phyloP scores from a whole-genome alignment of 2,888 invertebrate species.

The Dendrolimus pini region DNA sequence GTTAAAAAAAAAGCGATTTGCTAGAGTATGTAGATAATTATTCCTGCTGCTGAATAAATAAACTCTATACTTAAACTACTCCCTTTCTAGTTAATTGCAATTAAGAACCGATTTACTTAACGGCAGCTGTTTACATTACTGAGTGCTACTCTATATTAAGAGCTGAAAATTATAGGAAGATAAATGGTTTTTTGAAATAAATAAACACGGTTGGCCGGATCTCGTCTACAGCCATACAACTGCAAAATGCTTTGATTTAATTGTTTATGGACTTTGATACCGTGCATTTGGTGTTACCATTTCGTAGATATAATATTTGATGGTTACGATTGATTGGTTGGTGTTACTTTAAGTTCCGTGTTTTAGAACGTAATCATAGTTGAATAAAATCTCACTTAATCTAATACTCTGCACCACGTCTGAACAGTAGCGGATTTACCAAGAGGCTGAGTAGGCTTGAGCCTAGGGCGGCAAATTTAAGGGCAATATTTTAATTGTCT shows the following conservation, averaged over 20 bases:
- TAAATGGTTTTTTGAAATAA: constrained; percentile 56
- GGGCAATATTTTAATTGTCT: too few relatives aligned
- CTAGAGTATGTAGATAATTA: too few relatives aligned
- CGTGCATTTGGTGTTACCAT: constrained; percentile 26
- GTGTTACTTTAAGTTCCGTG: too few relatives aligned
- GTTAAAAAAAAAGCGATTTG: too few relatives aligned
- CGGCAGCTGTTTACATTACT: background rate
- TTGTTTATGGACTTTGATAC: constrained; percentile 38
- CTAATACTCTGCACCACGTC: too few relatives aligned
- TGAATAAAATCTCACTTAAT: too few relatives aligned
- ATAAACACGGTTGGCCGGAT: constrained; percentile 44
- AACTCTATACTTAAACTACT: background rate
- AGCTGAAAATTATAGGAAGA: constrained; percentile 31
- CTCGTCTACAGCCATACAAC: constrained; percentile 28
- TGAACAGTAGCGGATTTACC: too few relatives aligned
- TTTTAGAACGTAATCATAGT: too few relatives aligned
- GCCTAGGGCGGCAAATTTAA: too few relatives aligned
- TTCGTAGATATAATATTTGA: background rate
- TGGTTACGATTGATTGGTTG: background rate
- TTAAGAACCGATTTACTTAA: constrained; percentile 1
- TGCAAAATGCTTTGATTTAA: constrained; percentile 31
- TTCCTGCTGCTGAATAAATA: background rate
- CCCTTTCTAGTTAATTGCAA: constrained; percentile 8
- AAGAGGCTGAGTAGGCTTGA: too few relatives aligned
- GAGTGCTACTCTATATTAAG: constrained; percentile 10